phyloP scores from a whole-genome alignment of 2,797 vertebrate genomes.

The Ceryle rudis region DNA sequence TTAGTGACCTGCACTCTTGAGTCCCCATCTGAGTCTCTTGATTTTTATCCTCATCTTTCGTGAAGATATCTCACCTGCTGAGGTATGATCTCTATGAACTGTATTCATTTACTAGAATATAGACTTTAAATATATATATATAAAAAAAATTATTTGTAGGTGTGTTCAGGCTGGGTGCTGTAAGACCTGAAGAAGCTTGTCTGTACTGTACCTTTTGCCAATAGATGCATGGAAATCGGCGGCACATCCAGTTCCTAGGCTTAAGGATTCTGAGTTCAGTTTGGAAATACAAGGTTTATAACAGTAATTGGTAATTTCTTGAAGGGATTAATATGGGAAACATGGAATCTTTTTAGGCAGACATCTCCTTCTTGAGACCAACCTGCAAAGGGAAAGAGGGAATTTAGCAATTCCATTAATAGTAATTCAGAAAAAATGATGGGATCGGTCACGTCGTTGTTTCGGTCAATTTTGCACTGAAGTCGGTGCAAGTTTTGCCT shows the following conservation, averaged over 20 bases:
- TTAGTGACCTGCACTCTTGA: conserved; percentile 55
- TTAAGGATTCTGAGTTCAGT: not conserved
- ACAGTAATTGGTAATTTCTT: not conserved
- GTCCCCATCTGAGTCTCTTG: conserved; percentile 39
- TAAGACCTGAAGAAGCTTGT: not conserved
- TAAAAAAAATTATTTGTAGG: not conserved
- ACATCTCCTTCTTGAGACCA: not conserved
- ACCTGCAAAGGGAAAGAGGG: not conserved
- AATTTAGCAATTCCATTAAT: not conserved
- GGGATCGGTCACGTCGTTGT: not conserved
- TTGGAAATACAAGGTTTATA: not conserved
- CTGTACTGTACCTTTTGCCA: not conserved
- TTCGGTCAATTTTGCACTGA: not conserved
- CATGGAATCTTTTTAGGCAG: not conserved
- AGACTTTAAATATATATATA: conserved; percentile 35
- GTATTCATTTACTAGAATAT: conserved; percentile 66
- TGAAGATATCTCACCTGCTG: conserved; percentile 57
- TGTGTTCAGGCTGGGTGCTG: conserved; percentile 6
- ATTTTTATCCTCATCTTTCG: conserved; percentile 21
- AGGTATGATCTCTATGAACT: conserved; percentile 53
- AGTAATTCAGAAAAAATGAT: not conserved
- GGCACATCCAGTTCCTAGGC: not conserved
- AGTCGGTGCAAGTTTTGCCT: not conserved
- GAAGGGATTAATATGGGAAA: not conserved
- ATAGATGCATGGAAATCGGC: conserved; percentile 24